Conservation (phyloP, 2,888 invertebrate genomes). For the Leptopilina myrica region DNA sequence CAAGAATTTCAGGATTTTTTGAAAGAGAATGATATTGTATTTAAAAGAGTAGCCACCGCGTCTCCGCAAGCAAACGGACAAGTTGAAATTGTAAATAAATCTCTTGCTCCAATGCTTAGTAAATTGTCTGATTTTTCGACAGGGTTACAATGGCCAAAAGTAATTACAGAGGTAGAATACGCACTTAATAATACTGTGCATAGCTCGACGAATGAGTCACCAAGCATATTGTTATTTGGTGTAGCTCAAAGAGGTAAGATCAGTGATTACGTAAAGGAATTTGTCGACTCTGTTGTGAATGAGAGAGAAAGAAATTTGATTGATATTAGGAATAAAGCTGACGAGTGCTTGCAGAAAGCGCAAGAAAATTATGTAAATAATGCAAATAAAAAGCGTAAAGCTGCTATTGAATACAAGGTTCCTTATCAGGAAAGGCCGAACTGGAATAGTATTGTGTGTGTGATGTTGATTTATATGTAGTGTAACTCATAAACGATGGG, state of each 20-base stretch:
- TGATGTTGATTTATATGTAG: too few relatives aligned
- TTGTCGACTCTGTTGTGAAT: constrained; percentile 6
- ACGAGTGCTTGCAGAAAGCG: constrained; percentile 53
- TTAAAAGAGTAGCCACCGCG: constrained; percentile 49
- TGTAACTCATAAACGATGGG: too few relatives aligned
- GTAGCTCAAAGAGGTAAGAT: constrained; percentile 15
- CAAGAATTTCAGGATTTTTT: constrained; percentile 50
- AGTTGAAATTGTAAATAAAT: neutral
- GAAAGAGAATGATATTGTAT: constrained; percentile 35
- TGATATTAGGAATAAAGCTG: constrained; percentile 42
- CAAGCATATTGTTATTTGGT: constrained; percentile 58
- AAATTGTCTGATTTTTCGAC: constrained; percentile 48
- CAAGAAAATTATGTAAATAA: constrained; percentile 51
- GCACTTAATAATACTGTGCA: constrained; percentile 56
- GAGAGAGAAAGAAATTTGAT: constrained; percentile 47
- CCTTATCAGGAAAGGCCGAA: neutral
- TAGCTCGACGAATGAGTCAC: constrained; percentile 59
- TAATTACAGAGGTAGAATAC: constrained; percentile 52
- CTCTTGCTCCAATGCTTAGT: constrained; percentile 52
- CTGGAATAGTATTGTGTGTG: too few relatives aligned
- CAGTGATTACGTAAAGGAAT: constrained; percentile 40
- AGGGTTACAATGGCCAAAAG: constrained; percentile 54
- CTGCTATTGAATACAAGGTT: constrained; percentile 35
- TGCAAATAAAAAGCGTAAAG: constrained; percentile 47
- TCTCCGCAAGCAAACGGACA: constrained; percentile 41